Evolutionary conservation across 2,113 vertebrate species (phyloP), one percentile per base, ranked within the genome.

Genomic region (Centropus unirufus): DNA sequence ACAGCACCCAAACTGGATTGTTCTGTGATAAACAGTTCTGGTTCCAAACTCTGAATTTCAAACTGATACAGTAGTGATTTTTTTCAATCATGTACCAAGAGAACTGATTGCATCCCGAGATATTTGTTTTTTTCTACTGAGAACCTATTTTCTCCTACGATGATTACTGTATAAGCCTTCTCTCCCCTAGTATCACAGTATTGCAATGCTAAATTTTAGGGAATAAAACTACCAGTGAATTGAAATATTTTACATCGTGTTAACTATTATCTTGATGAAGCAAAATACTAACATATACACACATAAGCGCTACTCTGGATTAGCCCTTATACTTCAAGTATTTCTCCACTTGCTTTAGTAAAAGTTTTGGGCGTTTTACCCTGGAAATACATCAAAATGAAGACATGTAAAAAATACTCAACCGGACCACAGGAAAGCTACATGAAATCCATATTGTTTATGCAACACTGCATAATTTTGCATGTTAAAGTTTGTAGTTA

Each of bases 401-500:
- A 80, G 47, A 76, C 8, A 24, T 8, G 44, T 10, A 68, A 23
- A 57, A 67, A 64, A 70, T 34, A 57, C 19, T 68, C 26, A 39
- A 1, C 3, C 54, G 44, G 64, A 68, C 39, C 59, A 73, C 49
- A 85, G 51, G 18, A 87, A 87, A 85, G 27, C 34, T 27, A 24
- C 2, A 4, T 12, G 29, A 82, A 90, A 68, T 55, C 51, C 42
- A 83, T 32, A 20, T 23, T 89, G 55, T 64, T 95, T 84, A 94
- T 49, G 39, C 49, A 83, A 70, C 34, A 52, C 23, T 14, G 42
- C 66, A 64, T 42, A 92, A 95, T 83, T 93, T 69, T 72, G 72
- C 75, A 93, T 91, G 72, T 75, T 89, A 91, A 95, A 89, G 77
- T 70, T 62, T 90, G 63, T 92, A 61, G 34, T 67, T 97, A 63